Evolutionary conservation across 2,888 invertebrate genomes (phyloP).

Genomic region (Ornithoptera priamus): DNA sequence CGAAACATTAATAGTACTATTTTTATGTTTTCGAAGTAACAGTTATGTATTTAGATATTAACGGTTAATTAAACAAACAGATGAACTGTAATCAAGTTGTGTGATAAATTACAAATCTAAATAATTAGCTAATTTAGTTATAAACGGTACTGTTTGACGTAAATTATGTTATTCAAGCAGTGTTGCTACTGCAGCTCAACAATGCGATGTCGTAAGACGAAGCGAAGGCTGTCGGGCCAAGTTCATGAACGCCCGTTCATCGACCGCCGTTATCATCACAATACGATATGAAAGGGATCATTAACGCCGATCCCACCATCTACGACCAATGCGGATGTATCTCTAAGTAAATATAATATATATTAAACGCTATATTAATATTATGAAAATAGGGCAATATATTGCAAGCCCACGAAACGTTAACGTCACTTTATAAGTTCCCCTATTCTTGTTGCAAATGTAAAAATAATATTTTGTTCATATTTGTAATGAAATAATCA

Average conservation of each 20-base stretch:
- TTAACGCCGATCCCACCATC: conserved; percentile 30
- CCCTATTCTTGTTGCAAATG: background rate
- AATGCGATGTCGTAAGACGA: conserved; percentile 25
- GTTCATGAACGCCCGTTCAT: conserved; percentile 67
- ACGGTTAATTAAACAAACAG: no score
- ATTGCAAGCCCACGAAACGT: background rate
- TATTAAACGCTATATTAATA: background rate
- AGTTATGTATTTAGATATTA: no score
- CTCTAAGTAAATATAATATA: background rate
- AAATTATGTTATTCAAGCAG: background rate
- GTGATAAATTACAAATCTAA: background rate
- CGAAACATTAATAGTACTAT: no score
- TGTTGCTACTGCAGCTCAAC: conserved; percentile 7
- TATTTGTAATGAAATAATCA: background rate
- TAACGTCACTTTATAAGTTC: background rate
- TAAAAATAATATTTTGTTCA: background rate
- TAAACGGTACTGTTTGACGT: background rate
- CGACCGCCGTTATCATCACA: conserved; percentile 69
- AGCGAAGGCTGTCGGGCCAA: conserved; percentile 65
- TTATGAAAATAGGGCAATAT: background rate
- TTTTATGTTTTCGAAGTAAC: background rate
- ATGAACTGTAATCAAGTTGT: no score
- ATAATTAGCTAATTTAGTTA: background rate
- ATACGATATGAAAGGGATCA: conserved; percentile 47
- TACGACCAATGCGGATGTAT: conserved; percentile 1